These are phyloP conservation scores for Eucidaris tribuloides DNA, from an alignment of 35 echinoderm and acorn worm genomes.

Conservation along the genomic window DNA sequence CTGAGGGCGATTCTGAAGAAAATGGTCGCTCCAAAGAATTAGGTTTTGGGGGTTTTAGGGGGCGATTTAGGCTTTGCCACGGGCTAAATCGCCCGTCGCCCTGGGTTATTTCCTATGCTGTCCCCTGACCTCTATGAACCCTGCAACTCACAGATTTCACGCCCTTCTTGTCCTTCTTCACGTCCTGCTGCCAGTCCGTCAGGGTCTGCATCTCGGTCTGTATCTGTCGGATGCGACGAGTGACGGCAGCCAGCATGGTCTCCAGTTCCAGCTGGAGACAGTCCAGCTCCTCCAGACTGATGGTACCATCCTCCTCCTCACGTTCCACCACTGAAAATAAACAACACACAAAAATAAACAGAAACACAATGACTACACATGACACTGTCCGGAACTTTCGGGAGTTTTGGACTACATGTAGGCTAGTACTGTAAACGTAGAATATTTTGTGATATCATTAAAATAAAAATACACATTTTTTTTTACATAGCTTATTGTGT, in stretches of 20 bases:
- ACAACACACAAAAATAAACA: neutral
- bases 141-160: constrained; percentile 73
- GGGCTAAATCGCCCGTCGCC: no score
- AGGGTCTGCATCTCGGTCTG: constrained; percentile 72
- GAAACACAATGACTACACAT: neutral
- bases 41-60: no score
- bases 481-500: neutral
- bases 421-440: neutral
- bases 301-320: constrained; percentile 62
- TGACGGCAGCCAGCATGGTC: constrained; percentile 66
- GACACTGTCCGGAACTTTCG: neutral
- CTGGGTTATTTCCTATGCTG: no score
- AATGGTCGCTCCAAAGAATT: no score
- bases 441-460: neutral
- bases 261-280: constrained; percentile 86
- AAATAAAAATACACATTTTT: neutral
- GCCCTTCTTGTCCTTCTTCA: constrained; percentile 80
- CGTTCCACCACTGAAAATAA: constrained; percentile 41
- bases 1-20: no score
- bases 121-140: no score
- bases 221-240: constrained; percentile 71
- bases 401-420: neutral
- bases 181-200: constrained; percentile 69
- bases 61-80: no score
- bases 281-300: constrained; percentile 83